These are phyloP conservation scores for Phengaris arion DNA, from an alignment of 2,888 invertebrate species.

Conservation along the genomic window DNA sequence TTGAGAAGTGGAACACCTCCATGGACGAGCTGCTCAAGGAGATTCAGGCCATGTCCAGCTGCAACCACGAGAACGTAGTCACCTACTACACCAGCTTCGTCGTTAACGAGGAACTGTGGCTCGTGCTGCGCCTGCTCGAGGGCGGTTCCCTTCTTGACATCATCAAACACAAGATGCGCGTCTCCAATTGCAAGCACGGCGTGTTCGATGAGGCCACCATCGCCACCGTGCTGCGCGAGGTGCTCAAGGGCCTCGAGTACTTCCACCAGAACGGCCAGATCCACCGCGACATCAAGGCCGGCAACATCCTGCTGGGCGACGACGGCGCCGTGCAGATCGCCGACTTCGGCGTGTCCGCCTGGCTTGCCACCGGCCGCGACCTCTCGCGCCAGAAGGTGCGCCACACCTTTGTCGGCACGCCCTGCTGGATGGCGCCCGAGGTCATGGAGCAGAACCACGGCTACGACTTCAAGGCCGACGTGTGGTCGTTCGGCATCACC, in stretches of 20 bases:
- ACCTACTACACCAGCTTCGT: slow-evolving; percentile 99
- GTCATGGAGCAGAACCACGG: slow-evolving; percentile 99
- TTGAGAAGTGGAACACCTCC: slow-evolving; percentile 99
- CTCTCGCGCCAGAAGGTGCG: slow-evolving; percentile 96
- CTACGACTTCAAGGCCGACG: slow-evolving; percentile 98
- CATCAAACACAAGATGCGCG: slow-evolving; percentile 97
- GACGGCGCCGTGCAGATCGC: slow-evolving; percentile 99
- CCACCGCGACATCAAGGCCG: slow-evolving; percentile 87
- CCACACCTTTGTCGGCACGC: slow-evolving; percentile 99
- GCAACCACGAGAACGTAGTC: slow-evolving; percentile 99
- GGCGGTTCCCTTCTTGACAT: slow-evolving; percentile 94
- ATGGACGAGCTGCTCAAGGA: slow-evolving; percentile 98
- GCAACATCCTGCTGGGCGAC: slow-evolving; percentile 97
- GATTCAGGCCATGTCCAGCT: slow-evolving; percentile 99
- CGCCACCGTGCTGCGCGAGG: slow-evolving; percentile 97
- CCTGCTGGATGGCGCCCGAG: slow-evolving; percentile 99
- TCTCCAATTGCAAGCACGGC: slow-evolving; percentile 94
- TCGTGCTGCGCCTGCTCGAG: slow-evolving; percentile 97
- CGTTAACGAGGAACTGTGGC: slow-evolving; percentile 98
- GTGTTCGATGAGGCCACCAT: slow-evolving; percentile 99
- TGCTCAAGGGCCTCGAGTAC: slow-evolving; percentile 98
- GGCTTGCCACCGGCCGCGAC: slow-evolving; percentile 98
- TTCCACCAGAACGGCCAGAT: slow-evolving; percentile 98
- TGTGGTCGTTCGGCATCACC: slow-evolving; percentile 93
- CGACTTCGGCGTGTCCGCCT: slow-evolving; percentile 99